Percentiles rank a stretch among this genome's conserved stretches.
Evolutionary conservation across 2,888 invertebrate species (phyloP).

Genomic region (Petrolisthes cinctipes): DNA sequence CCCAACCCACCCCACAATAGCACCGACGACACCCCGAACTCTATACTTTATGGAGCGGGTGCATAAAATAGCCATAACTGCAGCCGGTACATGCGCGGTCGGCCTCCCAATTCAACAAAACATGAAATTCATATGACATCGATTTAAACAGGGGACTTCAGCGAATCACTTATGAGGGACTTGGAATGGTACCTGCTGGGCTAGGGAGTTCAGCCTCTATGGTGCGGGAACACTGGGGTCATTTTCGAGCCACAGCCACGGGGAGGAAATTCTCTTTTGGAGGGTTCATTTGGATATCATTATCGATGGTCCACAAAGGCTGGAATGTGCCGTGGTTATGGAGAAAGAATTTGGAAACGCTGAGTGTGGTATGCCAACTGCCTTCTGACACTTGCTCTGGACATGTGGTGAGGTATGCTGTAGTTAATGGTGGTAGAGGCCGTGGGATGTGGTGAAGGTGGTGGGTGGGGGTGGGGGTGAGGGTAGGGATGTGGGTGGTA

Average conservation of each 20-base stretch:
- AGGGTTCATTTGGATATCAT: conserved; percentile 32
- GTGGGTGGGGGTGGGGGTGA: too few relatives aligned
- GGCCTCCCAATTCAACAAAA: conserved; percentile 31
- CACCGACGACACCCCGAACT: background rate
- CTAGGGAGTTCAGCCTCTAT: conserved; percentile 6
- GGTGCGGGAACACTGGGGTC: background rate
- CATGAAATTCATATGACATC: conserved; percentile 43
- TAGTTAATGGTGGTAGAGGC: background rate
- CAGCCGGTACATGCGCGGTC: conserved; percentile 23
- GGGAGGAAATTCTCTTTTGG: background rate
- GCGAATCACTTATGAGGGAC: conserved; percentile 9
- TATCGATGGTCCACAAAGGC: conserved; percentile 23
- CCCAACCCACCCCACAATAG: background rate
- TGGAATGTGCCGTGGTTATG: background rate
- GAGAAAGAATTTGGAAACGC: background rate
- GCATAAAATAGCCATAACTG: conserved; percentile 40
- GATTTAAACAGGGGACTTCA: conserved; percentile 33
- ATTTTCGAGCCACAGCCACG: background rate
- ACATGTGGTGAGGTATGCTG: background rate
- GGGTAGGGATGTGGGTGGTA: too few relatives aligned
- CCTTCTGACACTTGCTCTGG: background rate
- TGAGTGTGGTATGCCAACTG: background rate
- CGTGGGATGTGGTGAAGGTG: background rate
- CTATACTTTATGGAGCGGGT: conserved; percentile 27
- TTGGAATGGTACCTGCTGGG: background rate